Conservation (phyloP, 1,140 invertebrate genomes). For the Thrips palmi region DNA sequence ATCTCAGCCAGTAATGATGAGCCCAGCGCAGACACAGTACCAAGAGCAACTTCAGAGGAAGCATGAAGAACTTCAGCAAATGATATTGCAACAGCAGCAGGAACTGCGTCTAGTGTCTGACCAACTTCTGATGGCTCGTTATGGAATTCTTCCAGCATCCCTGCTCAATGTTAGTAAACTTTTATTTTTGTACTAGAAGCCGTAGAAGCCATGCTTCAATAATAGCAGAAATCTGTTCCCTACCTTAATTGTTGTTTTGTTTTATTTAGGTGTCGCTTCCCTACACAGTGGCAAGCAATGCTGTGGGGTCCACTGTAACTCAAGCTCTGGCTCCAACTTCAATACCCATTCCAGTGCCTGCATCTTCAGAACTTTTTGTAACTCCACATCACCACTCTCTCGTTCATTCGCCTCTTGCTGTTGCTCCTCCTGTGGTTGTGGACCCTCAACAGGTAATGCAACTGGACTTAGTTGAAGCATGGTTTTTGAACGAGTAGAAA, state of each 20-base stretch:
- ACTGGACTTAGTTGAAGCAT: too few species aligned
- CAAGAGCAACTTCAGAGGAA: slow-evolving; percentile 63
- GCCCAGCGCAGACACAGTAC: slow-evolving; percentile 14
- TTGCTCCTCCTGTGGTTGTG: too few species aligned
- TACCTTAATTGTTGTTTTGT: slow-evolving; percentile 7
- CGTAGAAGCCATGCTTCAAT: slow-evolving; percentile 4
- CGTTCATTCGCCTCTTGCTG: too few species aligned
- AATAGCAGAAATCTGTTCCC: neutral
- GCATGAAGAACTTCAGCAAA: slow-evolving; percentile 64
- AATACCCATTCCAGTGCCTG: neutral
- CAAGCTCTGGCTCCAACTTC: neutral
- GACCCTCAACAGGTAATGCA: too few species aligned
- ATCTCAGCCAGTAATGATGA: slow-evolving; percentile 13
- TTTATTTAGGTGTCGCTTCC: slow-evolving; percentile 8
- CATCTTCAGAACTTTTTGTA: neutral
- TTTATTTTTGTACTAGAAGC: slow-evolving; percentile 2
- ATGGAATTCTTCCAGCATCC: slow-evolving; percentile 51
- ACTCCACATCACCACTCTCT: too few species aligned
- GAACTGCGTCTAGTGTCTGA: slow-evolving; percentile 65
- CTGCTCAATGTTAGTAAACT: slow-evolving; percentile 33
- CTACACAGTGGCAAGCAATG: slow-evolving; percentile 15
- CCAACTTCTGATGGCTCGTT: slow-evolving; percentile 63
- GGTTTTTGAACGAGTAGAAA: too few species aligned
- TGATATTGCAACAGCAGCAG: slow-evolving; percentile 71
- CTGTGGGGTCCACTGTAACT: slow-evolving; percentile 15